These are phyloP conservation scores for Lasioglossum marginatum DNA, from an alignment of 2,888 invertebrate species.

Conservation along the genomic window DNA sequence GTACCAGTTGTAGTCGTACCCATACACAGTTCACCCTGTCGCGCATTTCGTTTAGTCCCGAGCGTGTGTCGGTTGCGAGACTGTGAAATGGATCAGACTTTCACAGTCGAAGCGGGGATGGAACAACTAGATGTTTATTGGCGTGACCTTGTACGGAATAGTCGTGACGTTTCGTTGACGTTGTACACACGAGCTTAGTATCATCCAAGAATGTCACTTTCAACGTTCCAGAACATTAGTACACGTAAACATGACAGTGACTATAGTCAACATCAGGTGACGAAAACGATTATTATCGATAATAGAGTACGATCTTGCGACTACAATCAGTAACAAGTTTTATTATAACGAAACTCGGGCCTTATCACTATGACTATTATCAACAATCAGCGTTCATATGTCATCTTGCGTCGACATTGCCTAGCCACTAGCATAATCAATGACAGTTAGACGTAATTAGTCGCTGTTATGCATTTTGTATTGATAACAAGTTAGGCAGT, in stretches of 20 bases:
- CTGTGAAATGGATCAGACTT: neutral
- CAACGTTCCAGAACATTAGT: neutral
- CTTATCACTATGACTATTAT: too few relatives aligned
- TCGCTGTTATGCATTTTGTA: neutral
- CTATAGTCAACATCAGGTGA: neutral
- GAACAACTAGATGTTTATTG: neutral
- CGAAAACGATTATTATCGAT: neutral
- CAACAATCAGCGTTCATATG: too few relatives aligned
- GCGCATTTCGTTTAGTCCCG: conserved; percentile 9
- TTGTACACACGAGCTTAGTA: neutral
- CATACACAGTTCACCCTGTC: conserved; percentile 13
- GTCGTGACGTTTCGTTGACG: neutral
- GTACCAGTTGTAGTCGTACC: neutral
- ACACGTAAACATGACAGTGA: neutral
- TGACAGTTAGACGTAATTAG: neutral
- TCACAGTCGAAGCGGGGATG: neutral
- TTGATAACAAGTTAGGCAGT: neutral
- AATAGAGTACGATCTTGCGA: neutral
- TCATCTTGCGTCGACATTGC: neutral
- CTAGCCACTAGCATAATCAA: neutral
- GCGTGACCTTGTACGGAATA: neutral
- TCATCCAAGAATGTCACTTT: neutral
- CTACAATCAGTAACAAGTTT: too few relatives aligned
- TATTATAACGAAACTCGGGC: too few relatives aligned
- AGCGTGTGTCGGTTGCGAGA: conserved; percentile 15